Evolutionary conservation across 1,140 invertebrate species (phyloP).

Genomic region (Pseudachorutes palmiensis): DNA sequence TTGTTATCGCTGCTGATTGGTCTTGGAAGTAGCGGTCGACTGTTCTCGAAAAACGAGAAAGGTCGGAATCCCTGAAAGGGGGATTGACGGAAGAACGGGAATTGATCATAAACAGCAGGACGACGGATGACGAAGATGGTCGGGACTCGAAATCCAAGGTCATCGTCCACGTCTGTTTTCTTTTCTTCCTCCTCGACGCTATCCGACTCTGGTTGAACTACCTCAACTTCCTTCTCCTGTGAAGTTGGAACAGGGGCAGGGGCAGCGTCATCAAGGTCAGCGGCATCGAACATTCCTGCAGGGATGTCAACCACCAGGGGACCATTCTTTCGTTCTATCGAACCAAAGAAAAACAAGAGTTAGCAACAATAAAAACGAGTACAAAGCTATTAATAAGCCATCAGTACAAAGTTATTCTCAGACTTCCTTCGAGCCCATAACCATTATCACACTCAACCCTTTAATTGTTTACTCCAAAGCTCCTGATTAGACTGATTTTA

Average conservation of each 20-base stretch:
- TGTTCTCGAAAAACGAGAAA: not conserved
- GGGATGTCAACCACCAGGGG: constrained; percentile 24
- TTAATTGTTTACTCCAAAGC: too few species aligned
- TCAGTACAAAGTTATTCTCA: too few species aligned
- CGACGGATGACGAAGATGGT: constrained; percentile 32
- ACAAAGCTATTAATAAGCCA: too few species aligned
- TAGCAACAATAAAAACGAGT: too few species aligned
- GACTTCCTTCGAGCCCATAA: too few species aligned
- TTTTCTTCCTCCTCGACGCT: constrained; percentile 7
- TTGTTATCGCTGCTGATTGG: not conserved
- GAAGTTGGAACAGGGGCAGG: not conserved
- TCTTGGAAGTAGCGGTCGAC: not conserved
- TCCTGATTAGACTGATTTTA: too few species aligned
- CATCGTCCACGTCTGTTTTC: constrained; percentile 3
- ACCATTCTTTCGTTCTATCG: not conserved
- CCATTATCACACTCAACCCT: too few species aligned
- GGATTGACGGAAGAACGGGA: constrained; percentile 17
- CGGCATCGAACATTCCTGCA: constrained; percentile 9
- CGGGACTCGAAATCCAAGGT: constrained; percentile 29
- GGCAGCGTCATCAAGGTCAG: constrained; percentile 9
- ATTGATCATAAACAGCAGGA: constrained; percentile 32
- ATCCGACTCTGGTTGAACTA: not conserved
- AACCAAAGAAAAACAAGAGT: not conserved
- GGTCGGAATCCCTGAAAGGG: constrained; percentile 17
- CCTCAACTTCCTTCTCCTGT: not conserved